Percentiles rank a stretch among this genome's conserved stretches.
Conservation (phyloP, 2,888 invertebrate genomes). For the Agapostemon virescens region DNA sequence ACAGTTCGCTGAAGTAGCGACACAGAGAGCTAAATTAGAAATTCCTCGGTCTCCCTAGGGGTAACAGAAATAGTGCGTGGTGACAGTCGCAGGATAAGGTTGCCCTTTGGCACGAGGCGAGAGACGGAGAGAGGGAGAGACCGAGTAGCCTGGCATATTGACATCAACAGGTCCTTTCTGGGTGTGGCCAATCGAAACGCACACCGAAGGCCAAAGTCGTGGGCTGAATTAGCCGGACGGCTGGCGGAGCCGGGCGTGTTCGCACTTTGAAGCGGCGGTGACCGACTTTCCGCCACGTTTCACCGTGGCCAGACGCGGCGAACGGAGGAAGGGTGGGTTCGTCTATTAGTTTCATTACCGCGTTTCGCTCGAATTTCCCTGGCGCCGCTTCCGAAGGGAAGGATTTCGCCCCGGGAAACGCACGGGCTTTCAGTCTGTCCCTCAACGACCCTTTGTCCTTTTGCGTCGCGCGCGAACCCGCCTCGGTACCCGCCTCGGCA, state of each 20-base stretch:
- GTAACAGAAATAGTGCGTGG: conserved; percentile 18
- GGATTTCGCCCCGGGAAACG: conserved; percentile 22
- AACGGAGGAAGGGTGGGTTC: conserved; percentile 21
- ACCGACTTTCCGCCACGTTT: conserved; percentile 65
- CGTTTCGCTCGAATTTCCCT: conserved; percentile 55
- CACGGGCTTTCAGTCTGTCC: conserved; percentile 17
- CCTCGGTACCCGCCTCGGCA: neutral
- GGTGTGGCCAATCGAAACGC: conserved; percentile 59
- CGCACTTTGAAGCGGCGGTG: conserved; percentile 61
- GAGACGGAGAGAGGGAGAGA: neutral
- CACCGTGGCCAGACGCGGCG: conserved; percentile 34
- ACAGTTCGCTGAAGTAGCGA: neutral
- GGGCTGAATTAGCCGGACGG: conserved; percentile 56
- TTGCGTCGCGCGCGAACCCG: neutral
- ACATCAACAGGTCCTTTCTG: conserved; percentile 61
- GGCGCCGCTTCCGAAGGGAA: conserved; percentile 17
- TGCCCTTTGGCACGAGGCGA: neutral
- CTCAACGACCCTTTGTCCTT: conserved; percentile 37
- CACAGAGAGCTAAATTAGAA: neutral
- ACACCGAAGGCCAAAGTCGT: conserved; percentile 56
- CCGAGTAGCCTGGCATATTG: conserved; percentile 42
- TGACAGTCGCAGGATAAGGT: conserved; percentile 24
- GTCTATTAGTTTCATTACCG: conserved; percentile 63
- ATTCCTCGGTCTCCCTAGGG: neutral
- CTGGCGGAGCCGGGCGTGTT: conserved; percentile 58